Percentiles rank a stretch among this genome's conserved stretches.
Conservation (phyloP, 2,113 vertebrate species). For the Passer montanus region DNA sequence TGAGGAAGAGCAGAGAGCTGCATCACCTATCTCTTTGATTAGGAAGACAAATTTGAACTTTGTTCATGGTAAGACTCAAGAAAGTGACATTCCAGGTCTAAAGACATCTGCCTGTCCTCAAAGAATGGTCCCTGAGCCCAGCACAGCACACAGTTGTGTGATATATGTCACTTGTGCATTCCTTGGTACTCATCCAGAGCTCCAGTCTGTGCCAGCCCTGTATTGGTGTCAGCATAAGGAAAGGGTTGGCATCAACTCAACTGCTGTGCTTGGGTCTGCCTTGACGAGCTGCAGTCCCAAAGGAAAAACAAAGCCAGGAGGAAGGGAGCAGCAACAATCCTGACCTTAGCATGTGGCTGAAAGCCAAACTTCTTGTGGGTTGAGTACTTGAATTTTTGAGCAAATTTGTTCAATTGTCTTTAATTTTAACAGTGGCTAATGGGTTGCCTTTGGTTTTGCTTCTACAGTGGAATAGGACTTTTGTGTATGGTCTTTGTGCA, state of each 20-base stretch:
- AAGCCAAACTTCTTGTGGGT: background rate
- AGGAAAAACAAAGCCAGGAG: background rate
- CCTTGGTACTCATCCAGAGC: background rate
- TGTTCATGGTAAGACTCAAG: background rate
- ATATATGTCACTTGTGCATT: background rate
- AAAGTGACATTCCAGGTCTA: background rate
- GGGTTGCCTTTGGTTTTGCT: background rate
- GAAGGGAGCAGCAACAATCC: background rate
- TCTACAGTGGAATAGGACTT: background rate
- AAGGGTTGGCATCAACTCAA: background rate
- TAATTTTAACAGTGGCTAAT: background rate
- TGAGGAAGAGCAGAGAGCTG: background rate
- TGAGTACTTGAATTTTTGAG: background rate
- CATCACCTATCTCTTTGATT: background rate
- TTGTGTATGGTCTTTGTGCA: background rate
- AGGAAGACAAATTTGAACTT: background rate
- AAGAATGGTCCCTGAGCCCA: background rate
- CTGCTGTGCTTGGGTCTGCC: background rate
- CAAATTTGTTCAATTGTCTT: background rate
- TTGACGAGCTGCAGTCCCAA: background rate
- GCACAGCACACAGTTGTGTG: background rate
- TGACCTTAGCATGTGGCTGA: background rate
- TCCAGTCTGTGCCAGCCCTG: background rate
- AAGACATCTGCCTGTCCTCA: background rate
- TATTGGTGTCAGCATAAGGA: background rate